Evolutionary conservation across 2,797 vertebrate genomes (phyloP).

Genomic region (Steatocranus sp.): DNA sequence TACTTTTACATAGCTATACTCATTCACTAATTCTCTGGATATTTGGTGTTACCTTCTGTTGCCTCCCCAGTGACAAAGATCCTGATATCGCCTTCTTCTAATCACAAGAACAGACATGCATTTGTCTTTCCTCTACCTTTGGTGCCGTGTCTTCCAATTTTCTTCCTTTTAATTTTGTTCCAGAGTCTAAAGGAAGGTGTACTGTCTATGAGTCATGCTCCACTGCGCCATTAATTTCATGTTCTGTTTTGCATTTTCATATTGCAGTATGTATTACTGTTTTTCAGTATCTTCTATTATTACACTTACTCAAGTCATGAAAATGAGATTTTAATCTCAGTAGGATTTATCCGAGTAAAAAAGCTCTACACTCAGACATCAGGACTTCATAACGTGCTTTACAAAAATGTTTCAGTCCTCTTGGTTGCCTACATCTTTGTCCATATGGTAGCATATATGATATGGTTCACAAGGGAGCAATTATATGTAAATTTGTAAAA

Average conservation of each 20-base stretch:
- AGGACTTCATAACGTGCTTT: not conserved
- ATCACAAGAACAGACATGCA: not conserved
- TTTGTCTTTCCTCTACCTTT: not conserved
- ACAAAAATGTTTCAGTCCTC: not conserved
- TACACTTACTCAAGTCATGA: not conserved
- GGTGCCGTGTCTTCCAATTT: not conserved
- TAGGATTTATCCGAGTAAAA: not conserved
- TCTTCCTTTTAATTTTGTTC: not conserved
- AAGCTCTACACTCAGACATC: not conserved
- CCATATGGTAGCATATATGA: not conserved
- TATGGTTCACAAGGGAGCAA: slow-evolving; percentile 5
- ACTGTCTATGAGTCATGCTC: not conserved
- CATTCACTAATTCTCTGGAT: not conserved
- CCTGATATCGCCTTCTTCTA: not conserved
- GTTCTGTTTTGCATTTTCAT: not conserved
- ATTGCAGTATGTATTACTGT: not conserved
- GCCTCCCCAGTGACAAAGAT: not conserved
- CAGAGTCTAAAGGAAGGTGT: not conserved
- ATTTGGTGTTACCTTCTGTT: not conserved
- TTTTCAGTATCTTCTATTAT: not conserved
- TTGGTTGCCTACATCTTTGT: not conserved
- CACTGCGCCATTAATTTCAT: not conserved
- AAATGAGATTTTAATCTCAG: not conserved
- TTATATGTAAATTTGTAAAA: not conserved
- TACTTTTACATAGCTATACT: not conserved